Evolutionary conservation across 1,140 invertebrate species (phyloP), one percentile per base, ranked within the genome.

Genomic region (Rhysida immarginata): DNA sequence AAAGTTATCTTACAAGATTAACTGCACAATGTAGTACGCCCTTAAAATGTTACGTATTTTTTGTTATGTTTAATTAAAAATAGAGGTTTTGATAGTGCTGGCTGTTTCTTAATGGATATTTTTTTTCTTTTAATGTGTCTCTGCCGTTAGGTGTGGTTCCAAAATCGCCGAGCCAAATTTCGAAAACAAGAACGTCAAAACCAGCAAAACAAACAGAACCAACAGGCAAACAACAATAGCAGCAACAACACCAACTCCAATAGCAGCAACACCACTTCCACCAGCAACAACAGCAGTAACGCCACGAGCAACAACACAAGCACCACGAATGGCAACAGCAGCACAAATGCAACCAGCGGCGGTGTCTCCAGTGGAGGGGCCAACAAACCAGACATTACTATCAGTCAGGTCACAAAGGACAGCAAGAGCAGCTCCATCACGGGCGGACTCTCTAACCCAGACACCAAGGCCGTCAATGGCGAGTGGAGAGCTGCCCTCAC

Each of bases 131-230:
- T n/a, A n/a, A n/a, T n/a, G n/a, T n/a, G n/a, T n/a, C 58, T 58
- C 75, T 52, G 59, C 42, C 71, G 78, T 13, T 74, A 94, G 88
- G 89, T 94, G 0, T 93, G 90, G 90, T 95, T 95, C 67, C 90
- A 93, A 74, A 95, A 93, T 66, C 73, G 90, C 45, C 75, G 90
- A 41, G 89, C 89, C 0, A 95, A 93, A 70, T 91, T 92, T 65
- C 77, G 92, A 21, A 95, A 95, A 72, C 90, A 95, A 66, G 91
- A 96, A 70, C 73, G 71, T 60, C 73, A 77, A 23, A 55, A 55
- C 53, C 54, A 55, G 26, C 54, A 55, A 26, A 55, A 55, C 24
- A 55, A 55, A 25, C 54, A 55, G 21, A 45, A 26, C 25, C 54
- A 55, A 25, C 54, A 55, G 26, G 16, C n/a, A n/a, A 45, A 26